Evolutionary conservation across 2,888 invertebrate species (phyloP).

Genomic region (Erpobdella octoculata): DNA sequence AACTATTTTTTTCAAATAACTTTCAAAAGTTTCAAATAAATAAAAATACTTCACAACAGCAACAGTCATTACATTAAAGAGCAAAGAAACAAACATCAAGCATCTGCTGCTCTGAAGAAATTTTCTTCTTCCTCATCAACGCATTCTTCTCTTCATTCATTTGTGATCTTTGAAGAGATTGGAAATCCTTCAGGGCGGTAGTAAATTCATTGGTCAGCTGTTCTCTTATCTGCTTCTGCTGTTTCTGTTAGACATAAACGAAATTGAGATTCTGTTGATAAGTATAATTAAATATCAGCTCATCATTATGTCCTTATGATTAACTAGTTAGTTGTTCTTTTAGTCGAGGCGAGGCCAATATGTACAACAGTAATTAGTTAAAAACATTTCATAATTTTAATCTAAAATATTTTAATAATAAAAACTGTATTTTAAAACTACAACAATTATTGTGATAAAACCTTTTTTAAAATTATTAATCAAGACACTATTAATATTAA

Average conservation of each 20-base stretch:
- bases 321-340: too few relatives aligned
- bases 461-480: too few relatives aligned
- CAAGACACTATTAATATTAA: too few relatives aligned
- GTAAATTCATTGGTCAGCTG: slow-evolving; percentile 14
- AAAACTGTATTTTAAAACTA: too few relatives aligned
- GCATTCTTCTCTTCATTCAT: slow-evolving; percentile 10
- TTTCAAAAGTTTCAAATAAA: too few relatives aligned
- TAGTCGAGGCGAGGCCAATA: too few relatives aligned
- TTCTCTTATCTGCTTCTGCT: slow-evolving; percentile 5
- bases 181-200: slow-evolving; percentile 18
- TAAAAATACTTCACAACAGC: background rate
- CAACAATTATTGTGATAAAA: too few relatives aligned
- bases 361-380: too few relatives aligned
- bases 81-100: background rate
- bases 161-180: slow-evolving; percentile 11
- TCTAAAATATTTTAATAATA: background rate
- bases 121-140: background rate
- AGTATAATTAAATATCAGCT: background rate
- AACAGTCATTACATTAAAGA: background rate
- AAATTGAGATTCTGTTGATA: background rate
- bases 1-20: too few relatives aligned
- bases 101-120: background rate
- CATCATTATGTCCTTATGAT: too few relatives aligned
- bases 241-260: background rate
- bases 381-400: background rate